Evolutionary conservation across 2,113 vertebrate species (phyloP), one percentile per base, ranked within the genome.

Genomic region (Rostratula benghalensis): DNA sequence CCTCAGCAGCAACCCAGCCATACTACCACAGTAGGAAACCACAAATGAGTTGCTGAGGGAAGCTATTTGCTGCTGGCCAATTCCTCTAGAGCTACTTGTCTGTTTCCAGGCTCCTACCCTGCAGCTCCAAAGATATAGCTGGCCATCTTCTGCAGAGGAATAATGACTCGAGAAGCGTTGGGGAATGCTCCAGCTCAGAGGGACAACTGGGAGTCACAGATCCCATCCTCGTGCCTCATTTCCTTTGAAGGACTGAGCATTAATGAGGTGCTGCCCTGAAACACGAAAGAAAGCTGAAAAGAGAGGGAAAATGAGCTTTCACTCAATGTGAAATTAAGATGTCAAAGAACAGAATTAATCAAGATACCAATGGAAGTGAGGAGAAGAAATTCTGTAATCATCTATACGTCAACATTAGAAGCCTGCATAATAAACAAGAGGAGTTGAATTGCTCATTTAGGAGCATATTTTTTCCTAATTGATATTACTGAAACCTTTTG

Each of bases 31-130:
- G 94, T 10, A 89, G 74, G 74, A 94, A n/a, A 65, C 71, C 80
- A 84, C 83, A 92, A 94, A 95, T 87, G 77, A 96, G 89, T 82
- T 97, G 89, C 93, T 20, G 45, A 89, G 89, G 90, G 89, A 95
- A 96, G 83, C 73, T 92, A 91, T 95, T 95, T 95, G 75, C 89
- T 82, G 69, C 89, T 94, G 83, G 35, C 83, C 56, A 51, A 0
- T 89, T 94, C 51, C 89, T 91, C 69, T 46, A 37, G 43, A 67
- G 60, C 73, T 87, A 7, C 39, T 92, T 92, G 77, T 35, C 91
- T 46, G 24, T 82, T 94, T 91, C 51, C 89, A 71, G 89, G 19
- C 48, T 93, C 33, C 70, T 85, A 17, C 57, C 82, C 61, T 76
- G 85, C 45, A 57, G 81, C 82, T 95, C 60, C 73, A 71, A 35